Evolutionary conservation across 2,888 invertebrate species (phyloP), one percentile per base, ranked within the genome.

Genomic region (Gasteruption jaculator): DNA sequence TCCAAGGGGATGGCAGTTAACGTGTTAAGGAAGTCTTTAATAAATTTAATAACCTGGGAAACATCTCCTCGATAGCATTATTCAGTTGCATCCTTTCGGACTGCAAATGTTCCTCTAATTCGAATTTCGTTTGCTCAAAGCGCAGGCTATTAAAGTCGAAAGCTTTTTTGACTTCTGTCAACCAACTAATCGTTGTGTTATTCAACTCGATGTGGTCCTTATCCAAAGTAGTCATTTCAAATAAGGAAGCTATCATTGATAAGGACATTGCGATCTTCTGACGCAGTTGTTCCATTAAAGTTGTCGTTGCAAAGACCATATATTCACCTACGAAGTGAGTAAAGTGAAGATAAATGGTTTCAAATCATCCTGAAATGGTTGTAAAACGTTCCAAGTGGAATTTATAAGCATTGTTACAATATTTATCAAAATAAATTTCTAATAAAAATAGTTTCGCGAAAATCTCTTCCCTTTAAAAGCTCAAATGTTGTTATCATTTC

Each of bases 131-230:
- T 14, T 83, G 77, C 72, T 94, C 93, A 63, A 85, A 88, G 54
- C 83, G 75, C 7, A 79, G 79, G 34, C 88, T 85, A 66, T 90
- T 91, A 55, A 78, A 78, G 21, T 91, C 87, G 59, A 93, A 85
- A 41, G 91, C 80, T 1, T 86, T 84, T 58, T 84, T 83, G 35
- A 94, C 91, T 24, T 83, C 77, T 46, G 78, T 79, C 2, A 91
- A 72, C 92, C 93, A 93, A 53, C 84, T 83, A 1, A 94, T 82
- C 1, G 91, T 89, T 29, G 73, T 77, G n/a, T 86, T 81, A 61
- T 92, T 92, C 3, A 90, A 74, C 35, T 80, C 79, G 27, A 91
- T 81, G 58, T 93, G 91, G 31, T 86, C 83, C 16, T 77, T 73
- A 4, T 79, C 75, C 53, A 94, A 75, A 38, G 82, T 78, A 5